Conservation (phyloP, 2,888 invertebrate genomes). For the Serrognathus titanus region DNA sequence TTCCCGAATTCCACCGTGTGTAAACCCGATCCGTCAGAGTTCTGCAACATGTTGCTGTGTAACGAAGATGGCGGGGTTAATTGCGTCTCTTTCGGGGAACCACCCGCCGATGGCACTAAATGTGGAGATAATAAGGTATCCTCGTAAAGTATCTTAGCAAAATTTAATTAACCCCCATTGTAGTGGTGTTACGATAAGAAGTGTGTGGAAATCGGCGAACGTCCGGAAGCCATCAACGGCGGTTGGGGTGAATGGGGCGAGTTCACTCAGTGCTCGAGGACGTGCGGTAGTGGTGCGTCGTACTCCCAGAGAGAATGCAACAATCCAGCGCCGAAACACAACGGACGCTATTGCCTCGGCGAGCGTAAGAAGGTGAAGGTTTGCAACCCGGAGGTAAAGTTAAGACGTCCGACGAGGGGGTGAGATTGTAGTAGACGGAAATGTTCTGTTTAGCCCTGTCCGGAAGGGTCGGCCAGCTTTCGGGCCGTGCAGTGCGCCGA, state of each 20-base stretch:
- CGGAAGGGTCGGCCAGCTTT: conserved; percentile 46
- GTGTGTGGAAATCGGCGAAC: conserved; percentile 60
- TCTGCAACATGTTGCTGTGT: conserved; percentile 55
- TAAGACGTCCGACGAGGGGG: background rate
- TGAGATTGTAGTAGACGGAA: background rate
- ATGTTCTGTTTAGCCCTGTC: conserved; percentile 43
- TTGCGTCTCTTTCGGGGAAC: conserved; percentile 55
- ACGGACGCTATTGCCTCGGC: conserved; percentile 63
- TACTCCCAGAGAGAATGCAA: conserved; percentile 59
- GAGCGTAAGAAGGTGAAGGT: conserved; percentile 58
- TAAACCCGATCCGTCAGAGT: conserved; percentile 35
- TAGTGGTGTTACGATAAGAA: conserved; percentile 65
- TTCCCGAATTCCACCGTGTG: conserved; percentile 42
- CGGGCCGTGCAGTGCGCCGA: conserved; percentile 51
- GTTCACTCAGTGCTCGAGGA: conserved; percentile 59
- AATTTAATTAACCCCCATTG: conserved; percentile 14
- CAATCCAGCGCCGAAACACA: conserved; percentile 60
- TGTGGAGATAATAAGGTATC: conserved; percentile 62
- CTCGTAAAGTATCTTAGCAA: no score
- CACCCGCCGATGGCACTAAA: conserved; percentile 64
- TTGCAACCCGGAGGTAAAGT: conserved; percentile 56
- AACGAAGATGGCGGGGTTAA: conserved; percentile 43
- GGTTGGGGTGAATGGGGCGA: conserved; percentile 64
- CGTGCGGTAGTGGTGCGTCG: conserved; percentile 63
- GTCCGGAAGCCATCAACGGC: conserved; percentile 61